Evolutionary conservation across 92 coral and sea anemone genomes (phyloP), one percentile per base, ranked within the genome.

Genomic region (Epizoanthus illoricatus): DNA sequence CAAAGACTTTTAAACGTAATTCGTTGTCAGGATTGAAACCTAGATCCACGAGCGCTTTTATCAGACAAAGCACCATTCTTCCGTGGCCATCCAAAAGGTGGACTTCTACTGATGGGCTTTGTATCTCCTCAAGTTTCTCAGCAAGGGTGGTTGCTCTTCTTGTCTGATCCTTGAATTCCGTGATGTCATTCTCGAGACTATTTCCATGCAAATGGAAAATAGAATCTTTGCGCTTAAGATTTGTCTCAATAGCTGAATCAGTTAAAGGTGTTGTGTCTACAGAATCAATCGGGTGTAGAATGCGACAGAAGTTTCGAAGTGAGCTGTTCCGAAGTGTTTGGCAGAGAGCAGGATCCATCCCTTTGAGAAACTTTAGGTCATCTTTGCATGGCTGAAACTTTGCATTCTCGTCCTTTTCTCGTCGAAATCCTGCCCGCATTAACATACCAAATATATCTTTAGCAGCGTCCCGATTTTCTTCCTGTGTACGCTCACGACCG

Each of bases 151-250:
- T 12, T 19, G 73, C 83, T 66, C 83, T 62, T 6, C 0, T 18
- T 49, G 58, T 28, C 10, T 61, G 83, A 24, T 79, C 83, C 41
- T 62, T 41, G 54, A 79, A 63, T 17, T 62, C 83, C 42, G 62
- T 15, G 15, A 79, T 1, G 15, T 63, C 83, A 1, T 63, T 19
- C 36, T 36, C 33, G 3, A 15, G 7, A 4, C 45, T 59, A 61
- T 76, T 79, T 41, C 83, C 72, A 49, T n/a, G 83, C 20, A 79
- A 65, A 63, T 79, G 73, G 62, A 79, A 79, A 63, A 79, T 42
- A 0, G 83, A 79, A 63, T 79, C 83, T 16, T 63, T 79, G 15
- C 73, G 41, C 40, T 8, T 7, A 62, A 79, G 83, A 17, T 17
- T 79, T 43, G 39, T 33, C 72, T 41, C 13, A 54, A 79, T 62